Percentiles rank a stretch among this genome's conserved stretches.
Evolutionary conservation across 2,797 vertebrate species (phyloP).

Genomic region (Tadarida brasiliensis): DNA sequence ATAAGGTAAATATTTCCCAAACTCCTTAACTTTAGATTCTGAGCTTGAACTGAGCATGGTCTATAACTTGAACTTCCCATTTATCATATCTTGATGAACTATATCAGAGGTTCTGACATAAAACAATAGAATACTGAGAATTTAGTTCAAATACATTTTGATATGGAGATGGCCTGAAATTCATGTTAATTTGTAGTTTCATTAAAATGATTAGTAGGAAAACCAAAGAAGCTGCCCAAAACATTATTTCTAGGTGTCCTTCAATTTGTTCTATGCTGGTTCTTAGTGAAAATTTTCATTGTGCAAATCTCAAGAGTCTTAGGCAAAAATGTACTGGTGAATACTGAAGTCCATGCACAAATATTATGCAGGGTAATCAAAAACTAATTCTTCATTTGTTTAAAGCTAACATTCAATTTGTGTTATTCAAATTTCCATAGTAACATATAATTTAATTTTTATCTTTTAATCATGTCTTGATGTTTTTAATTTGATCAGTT

Average conservation of each 20-base stretch:
- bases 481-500: not conserved
- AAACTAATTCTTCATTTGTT: conserved; percentile 22
- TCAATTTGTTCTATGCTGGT: conserved; percentile 5
- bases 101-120: not conserved
- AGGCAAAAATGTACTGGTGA: not conserved
- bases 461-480: not conserved
- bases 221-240: not conserved
- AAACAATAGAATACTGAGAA: conserved; percentile 13
- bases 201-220: conserved; percentile 39
- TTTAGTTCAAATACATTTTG: conserved; percentile 29
- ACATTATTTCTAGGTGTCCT: conserved; percentile 16
- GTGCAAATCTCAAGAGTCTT: conserved; percentile 13
- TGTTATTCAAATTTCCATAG: not conserved
- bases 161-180: not conserved
- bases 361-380: not conserved
- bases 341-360: not conserved
- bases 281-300: not conserved
- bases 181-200: conserved; percentile 45
- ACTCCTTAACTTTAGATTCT: not conserved
- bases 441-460: conserved; percentile 35
- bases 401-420: conserved; percentile 38
- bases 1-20: not conserved
- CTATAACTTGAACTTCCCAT: not conserved
- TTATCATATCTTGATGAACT: not conserved
- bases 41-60: not conserved